A percentile compares a stretch with the other conserved stretches of the same genome.
Conservation (phyloP, 2,888 invertebrate species). For the Drosophila lacicola region DNA sequence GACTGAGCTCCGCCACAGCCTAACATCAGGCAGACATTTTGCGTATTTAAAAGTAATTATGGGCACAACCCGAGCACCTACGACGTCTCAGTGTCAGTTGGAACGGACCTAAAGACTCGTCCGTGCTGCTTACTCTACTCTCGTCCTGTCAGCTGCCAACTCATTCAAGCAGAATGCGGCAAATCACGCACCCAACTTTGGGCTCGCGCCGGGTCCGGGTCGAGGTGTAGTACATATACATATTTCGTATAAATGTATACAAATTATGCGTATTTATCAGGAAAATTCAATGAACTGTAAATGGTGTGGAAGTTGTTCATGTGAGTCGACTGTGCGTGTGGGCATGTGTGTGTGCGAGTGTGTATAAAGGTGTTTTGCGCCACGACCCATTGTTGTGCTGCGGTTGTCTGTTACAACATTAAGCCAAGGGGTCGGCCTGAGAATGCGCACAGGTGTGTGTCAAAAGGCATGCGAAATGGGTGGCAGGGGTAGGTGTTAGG, state of each 20-base stretch:
- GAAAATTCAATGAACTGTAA: slow-evolving; percentile 78
- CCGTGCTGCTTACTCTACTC: slow-evolving; percentile 1
- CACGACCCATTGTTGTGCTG: slow-evolving; percentile 64
- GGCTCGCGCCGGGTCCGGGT: slow-evolving; percentile 7
- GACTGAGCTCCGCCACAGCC: slow-evolving; percentile 8
- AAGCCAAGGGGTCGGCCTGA: slow-evolving; percentile 66
- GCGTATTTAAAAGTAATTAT: slow-evolving; percentile 77
- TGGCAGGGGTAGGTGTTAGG: neutral
- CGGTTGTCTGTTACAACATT: slow-evolving; percentile 74
- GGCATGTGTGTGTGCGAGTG: slow-evolving; percentile 29
- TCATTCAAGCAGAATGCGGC: slow-evolving; percentile 76
- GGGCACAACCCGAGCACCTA: slow-evolving; percentile 53
- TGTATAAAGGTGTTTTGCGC: slow-evolving; percentile 61
- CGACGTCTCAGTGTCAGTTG: slow-evolving; percentile 36
- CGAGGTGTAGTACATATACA: slow-evolving; percentile 24
- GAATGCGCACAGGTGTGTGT: slow-evolving; percentile 77
- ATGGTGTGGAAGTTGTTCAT: slow-evolving; percentile 77
- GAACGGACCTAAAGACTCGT: slow-evolving; percentile 15
- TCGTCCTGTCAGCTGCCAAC: slow-evolving; percentile 59
- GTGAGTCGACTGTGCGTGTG: slow-evolving; percentile 33
- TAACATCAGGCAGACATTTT: slow-evolving; percentile 57
- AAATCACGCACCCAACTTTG: slow-evolving; percentile 68
- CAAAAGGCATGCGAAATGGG: slow-evolving; percentile 64
- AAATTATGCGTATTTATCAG: slow-evolving; percentile 79
- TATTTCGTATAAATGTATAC: slow-evolving; percentile 70